phyloP scores from a whole-genome alignment of 2,888 invertebrate species.

The Hirtodrosophila duncani region DNA sequence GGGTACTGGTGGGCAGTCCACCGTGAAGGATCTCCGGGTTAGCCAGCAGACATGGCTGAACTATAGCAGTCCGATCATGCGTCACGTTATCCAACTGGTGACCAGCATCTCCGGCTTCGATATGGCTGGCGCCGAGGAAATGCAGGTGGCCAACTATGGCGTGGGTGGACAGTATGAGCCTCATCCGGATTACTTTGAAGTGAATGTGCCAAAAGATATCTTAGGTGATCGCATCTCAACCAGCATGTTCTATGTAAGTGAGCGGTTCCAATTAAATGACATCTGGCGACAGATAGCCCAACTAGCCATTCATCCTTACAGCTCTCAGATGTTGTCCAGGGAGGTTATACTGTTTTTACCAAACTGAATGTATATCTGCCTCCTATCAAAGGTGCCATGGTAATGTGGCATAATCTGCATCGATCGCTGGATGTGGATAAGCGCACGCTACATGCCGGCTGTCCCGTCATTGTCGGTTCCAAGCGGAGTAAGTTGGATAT shows the following conservation, averaged over 20 bases:
- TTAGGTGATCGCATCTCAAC: conserved; percentile 91
- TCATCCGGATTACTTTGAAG: conserved; percentile 92
- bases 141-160: conserved; percentile 98
- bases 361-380: conserved; percentile 89
- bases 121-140: conserved; percentile 90
- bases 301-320: conserved; percentile 75
- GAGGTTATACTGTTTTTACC: conserved; percentile 98
- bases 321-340: conserved; percentile 98
- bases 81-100: conserved; percentile 22
- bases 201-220: not conserved
- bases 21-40: conserved; percentile 39
- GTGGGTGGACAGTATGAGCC: conserved; percentile 99
- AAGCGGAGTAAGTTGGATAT: conserved; percentile 92
- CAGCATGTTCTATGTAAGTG: conserved; percentile 94
- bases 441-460: conserved; percentile 94
- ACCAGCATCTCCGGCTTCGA: conserved; percentile 90
- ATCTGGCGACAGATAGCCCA: too few relatives aligned
- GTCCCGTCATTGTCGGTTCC: conserved; percentile 94
- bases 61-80: conserved; percentile 30
- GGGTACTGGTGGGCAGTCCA: not conserved
- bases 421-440: conserved; percentile 91
- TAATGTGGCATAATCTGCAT: conserved; percentile 95
- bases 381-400: conserved; percentile 92
- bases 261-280: too few relatives aligned
- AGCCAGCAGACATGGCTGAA: conserved; percentile 63